phyloP scores from a whole-genome alignment of 1,140 invertebrate genomes.

The Nixonia krombeini region DNA sequence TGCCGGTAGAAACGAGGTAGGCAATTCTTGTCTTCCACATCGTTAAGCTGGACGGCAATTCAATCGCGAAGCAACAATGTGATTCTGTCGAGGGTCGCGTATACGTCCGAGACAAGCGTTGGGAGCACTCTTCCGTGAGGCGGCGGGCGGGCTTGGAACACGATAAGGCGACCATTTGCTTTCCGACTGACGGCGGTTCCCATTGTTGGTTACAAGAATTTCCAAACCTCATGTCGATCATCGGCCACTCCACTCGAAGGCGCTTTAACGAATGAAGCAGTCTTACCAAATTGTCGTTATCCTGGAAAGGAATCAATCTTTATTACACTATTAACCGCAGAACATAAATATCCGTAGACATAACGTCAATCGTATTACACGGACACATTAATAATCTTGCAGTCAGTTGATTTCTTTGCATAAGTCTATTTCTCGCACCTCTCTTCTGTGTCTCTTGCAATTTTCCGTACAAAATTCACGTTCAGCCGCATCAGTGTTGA shows the following conservation, averaged over 20 bases:
- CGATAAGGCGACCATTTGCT: slow-evolving; percentile 63
- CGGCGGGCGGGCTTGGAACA: slow-evolving; percentile 27
- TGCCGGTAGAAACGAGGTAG: slow-evolving; percentile 35
- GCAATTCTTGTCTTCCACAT: slow-evolving; percentile 41
- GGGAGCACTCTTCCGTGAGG: slow-evolving; percentile 29
- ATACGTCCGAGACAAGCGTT: slow-evolving; percentile 29
- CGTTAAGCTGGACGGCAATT: slow-evolving; percentile 40
- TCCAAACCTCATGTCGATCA: slow-evolving; percentile 4
- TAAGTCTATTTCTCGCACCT: too few relatives aligned
- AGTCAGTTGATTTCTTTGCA: too few relatives aligned
- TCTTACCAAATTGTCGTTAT: slow-evolving; percentile 15
- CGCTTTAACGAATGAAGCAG: slow-evolving; percentile 12
- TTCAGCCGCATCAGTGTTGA: too few relatives aligned
- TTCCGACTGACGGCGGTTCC: slow-evolving; percentile 58
- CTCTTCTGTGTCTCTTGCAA: too few relatives aligned
- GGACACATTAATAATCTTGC: too few relatives aligned
- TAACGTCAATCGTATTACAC: too few relatives aligned
- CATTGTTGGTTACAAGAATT: slow-evolving; percentile 58
- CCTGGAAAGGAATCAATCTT: neutral
- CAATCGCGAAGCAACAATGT: slow-evolving; percentile 47
- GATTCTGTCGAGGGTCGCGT: slow-evolving; percentile 39
- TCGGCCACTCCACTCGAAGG: slow-evolving; percentile 14
- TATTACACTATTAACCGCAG: too few relatives aligned
- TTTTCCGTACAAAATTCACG: too few relatives aligned
- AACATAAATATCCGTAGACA: too few relatives aligned